A percentile compares a stretch with the other conserved stretches of the same genome.
These are phyloP conservation scores for Probosciger aterrimus DNA, from an alignment of 2,113 vertebrate genomes.

Conservation along the genomic window DNA sequence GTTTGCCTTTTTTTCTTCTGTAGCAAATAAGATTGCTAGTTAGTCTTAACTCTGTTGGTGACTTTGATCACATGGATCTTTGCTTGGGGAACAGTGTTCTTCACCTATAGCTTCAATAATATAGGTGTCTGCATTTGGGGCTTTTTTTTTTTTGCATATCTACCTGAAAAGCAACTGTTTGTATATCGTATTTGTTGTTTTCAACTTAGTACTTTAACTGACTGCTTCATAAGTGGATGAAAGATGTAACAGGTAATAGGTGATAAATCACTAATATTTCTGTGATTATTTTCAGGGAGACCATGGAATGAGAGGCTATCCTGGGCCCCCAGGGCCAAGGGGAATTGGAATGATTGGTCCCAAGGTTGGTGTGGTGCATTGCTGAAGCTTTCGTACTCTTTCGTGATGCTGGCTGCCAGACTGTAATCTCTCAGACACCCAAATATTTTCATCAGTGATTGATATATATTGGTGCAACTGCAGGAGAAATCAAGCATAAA, in stretches of 20 bases:
- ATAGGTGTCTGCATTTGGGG: neutral
- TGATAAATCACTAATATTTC: neutral
- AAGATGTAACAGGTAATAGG: neutral
- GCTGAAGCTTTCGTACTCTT: neutral
- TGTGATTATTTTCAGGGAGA: slow-evolving; percentile 74
- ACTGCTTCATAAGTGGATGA: neutral
- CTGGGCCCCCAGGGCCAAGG: slow-evolving; percentile 70
- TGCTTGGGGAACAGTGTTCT: neutral
- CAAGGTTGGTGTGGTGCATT: slow-evolving; percentile 66
- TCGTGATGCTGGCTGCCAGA: neutral
- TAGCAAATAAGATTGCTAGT: neutral
- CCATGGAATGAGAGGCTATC: slow-evolving; percentile 71
- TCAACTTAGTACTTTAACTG: neutral
- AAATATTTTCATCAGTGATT: neutral
- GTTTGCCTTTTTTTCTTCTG: neutral
- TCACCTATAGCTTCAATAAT: neutral
- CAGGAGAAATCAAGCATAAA: neutral
- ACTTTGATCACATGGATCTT: neutral
- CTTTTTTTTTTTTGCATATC: neutral
- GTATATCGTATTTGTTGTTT: neutral
- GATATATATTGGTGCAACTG: neutral
- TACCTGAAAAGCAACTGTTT: neutral
- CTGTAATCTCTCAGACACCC: neutral
- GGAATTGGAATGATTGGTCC: slow-evolving; percentile 75
- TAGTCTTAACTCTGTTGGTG: neutral